Percentiles rank a stretch among this genome's conserved stretches.
Conservation (phyloP, 1,140 invertebrate species). For the Drosophila fuyamai region DNA sequence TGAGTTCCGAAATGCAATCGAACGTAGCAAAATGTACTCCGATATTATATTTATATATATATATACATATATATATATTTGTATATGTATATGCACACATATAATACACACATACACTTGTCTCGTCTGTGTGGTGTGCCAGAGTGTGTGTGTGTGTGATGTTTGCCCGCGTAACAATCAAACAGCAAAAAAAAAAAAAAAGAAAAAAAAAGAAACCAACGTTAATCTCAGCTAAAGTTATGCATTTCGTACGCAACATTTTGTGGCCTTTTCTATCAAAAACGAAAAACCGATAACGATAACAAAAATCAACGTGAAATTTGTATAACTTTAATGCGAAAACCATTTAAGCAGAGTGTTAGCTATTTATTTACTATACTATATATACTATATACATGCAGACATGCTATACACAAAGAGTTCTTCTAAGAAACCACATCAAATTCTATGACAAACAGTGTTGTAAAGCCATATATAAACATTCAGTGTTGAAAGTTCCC, state of each 20-base stretch:
- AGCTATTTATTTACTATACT: slow-evolving; percentile 55
- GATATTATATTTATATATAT: slow-evolving; percentile 63
- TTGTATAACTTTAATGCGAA: slow-evolving; percentile 42
- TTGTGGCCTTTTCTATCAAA: slow-evolving; percentile 75
- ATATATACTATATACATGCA: slow-evolving; percentile 27
- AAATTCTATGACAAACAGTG: slow-evolving; percentile 4
- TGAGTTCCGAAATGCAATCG: slow-evolving; percentile 23
- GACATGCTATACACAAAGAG: slow-evolving; percentile 20
- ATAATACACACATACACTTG: slow-evolving; percentile 25
- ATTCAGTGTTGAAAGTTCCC: background rate
- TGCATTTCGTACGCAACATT: slow-evolving; percentile 74
- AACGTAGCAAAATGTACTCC: slow-evolving; percentile 76
- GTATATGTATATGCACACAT: slow-evolving; percentile 38
- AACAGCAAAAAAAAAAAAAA: slow-evolving; percentile 15
- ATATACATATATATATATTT: slow-evolving; percentile 19
- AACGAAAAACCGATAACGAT: slow-evolving; percentile 42
- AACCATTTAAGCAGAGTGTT: slow-evolving; percentile 44
- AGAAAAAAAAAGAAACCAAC: slow-evolving; percentile 25
- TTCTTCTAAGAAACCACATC: slow-evolving; percentile 3
- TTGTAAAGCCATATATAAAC: background rate
- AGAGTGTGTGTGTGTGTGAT: slow-evolving; percentile 31
- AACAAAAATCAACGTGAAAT: slow-evolving; percentile 31
- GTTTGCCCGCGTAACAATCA: slow-evolving; percentile 44
- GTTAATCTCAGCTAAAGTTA: slow-evolving; percentile 52
- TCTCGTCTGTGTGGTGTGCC: slow-evolving; percentile 23